Percentiles rank a stretch among this genome's conserved stretches.
These are phyloP conservation scores for Choristoneura rosaceana DNA, from an alignment of 2,888 invertebrate species.

Conservation along the genomic window DNA sequence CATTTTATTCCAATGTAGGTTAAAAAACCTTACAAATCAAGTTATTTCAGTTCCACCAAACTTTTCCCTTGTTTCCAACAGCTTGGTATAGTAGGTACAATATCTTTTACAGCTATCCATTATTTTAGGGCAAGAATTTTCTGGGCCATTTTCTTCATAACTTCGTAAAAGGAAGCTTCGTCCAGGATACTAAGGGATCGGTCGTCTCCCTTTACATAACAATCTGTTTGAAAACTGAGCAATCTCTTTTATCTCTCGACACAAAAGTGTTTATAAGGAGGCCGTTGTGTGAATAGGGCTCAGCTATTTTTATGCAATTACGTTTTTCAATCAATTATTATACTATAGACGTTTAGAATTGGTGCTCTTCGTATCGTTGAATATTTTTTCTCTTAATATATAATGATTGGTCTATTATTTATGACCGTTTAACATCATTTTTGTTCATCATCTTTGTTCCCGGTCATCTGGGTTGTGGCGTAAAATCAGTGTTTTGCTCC, in stretches of 20 bases:
- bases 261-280: slow-evolving; percentile 3
- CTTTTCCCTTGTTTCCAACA: slow-evolving; percentile 7
- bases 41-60: neutral
- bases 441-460: too few species aligned
- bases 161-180: slow-evolving; percentile 31
- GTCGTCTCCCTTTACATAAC: slow-evolving; percentile 31
- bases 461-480: too few species aligned
- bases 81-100: neutral
- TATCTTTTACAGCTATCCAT: slow-evolving; percentile 1
- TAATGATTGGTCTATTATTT: too few species aligned
- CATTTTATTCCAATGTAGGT: neutral
- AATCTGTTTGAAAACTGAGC: slow-evolving; percentile 21
- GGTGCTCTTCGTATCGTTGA: too few species aligned
- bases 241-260: slow-evolving; percentile 14
- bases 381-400: too few species aligned
- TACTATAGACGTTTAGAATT: too few species aligned
- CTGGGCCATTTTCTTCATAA: slow-evolving; percentile 41
- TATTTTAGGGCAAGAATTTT: slow-evolving; percentile 33
- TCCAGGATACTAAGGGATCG: slow-evolving; percentile 9
- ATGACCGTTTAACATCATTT: too few species aligned
- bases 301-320: neutral
- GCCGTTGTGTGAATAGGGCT: neutral
- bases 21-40: neutral
- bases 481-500: too few species aligned
- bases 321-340: neutral